Evolutionary conservation across 2,113 vertebrate species (phyloP), one percentile per base, ranked within the genome.

Genomic region (Gallinago undulata): DNA sequence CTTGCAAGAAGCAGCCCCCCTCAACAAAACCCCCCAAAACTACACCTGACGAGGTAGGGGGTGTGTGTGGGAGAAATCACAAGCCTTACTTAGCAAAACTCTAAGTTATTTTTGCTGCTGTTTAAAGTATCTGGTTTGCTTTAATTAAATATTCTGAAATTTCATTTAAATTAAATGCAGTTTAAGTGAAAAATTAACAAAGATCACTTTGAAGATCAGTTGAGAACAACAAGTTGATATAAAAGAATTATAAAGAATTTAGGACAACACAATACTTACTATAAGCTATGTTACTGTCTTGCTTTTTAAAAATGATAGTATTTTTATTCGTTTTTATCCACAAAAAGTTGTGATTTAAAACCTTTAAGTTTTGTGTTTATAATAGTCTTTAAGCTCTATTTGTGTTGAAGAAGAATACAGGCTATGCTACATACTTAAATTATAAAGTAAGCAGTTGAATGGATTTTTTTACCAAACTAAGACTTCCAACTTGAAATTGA

Each of bases 281-380:
- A 51, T 15, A 75, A 78, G 64, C 84, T 89, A 43, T 66, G 53
- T 90, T 74, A 48, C 83, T 91, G 67, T 35, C 31, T 48, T 76
- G 19, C 56, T 92, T 72, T 56, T 53, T 93, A 66, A 94, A 93
- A 96, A 80, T 87, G n/a, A 91, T 79, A 88, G 33, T 64, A 83
- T 94, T 87, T 89, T 97, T 95, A 87, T 89, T n/a, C 7, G 74
- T 90, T 94, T 94, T 95, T 97, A 76, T 62, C 41, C 69, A 81
- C 30, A 53, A 96, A 55, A 68, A 81, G 60, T 51, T 91, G 48
- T 67, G 51, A 94, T 95, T 95, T 95, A 96, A 94, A 91, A 81
- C 90, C 37, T 75, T 45, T 31, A 45, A 64, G 13, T 41, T 55
- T 39, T 39, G 35, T 31, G 43, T 95, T 94, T 96, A 86, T 63